Evolutionary conservation across 2,797 vertebrate species (phyloP).

Genomic region (Sebastiscus tertius): DNA sequence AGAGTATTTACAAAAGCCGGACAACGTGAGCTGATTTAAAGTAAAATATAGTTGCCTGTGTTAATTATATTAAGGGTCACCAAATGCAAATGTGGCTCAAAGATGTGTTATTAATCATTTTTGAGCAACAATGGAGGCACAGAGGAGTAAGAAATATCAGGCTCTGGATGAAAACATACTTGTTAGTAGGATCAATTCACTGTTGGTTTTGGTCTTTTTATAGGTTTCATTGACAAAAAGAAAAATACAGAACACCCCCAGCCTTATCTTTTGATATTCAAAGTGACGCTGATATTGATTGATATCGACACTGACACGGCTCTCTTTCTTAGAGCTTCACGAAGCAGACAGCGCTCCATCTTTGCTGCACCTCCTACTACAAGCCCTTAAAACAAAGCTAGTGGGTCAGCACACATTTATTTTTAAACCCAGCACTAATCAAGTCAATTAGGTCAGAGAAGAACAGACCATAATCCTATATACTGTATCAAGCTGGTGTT

Average conservation of each 20-base stretch:
- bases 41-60: not conserved
- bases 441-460: slow-evolving; percentile 82
- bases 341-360: slow-evolving; percentile 10
- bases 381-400: slow-evolving; percentile 70
- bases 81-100: not conserved
- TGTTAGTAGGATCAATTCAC: too few relatives aligned
- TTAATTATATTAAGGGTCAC: not conserved
- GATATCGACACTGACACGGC: not conserved
- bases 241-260: not conserved
- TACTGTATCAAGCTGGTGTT: slow-evolving; percentile 49
- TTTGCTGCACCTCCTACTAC: slow-evolving; percentile 28
- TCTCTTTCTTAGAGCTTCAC: slow-evolving; percentile 17
- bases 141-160: not conserved
- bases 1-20: not conserved
- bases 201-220: not conserved
- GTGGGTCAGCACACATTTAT: slow-evolving; percentile 77
- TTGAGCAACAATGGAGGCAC: not conserved
- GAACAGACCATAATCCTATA: slow-evolving; percentile 72
- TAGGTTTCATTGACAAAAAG: not conserved
- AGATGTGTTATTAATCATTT: not conserved
- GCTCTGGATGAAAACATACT: not conserved
- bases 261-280: not conserved
- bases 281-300: not conserved
- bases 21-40: not conserved
- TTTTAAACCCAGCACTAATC: slow-evolving; percentile 83